phyloP scores from a whole-genome alignment of 30 jellyfish, hydroid and myxozoan genomes.

The Aurelia aurita complex sp. Pacific region DNA sequence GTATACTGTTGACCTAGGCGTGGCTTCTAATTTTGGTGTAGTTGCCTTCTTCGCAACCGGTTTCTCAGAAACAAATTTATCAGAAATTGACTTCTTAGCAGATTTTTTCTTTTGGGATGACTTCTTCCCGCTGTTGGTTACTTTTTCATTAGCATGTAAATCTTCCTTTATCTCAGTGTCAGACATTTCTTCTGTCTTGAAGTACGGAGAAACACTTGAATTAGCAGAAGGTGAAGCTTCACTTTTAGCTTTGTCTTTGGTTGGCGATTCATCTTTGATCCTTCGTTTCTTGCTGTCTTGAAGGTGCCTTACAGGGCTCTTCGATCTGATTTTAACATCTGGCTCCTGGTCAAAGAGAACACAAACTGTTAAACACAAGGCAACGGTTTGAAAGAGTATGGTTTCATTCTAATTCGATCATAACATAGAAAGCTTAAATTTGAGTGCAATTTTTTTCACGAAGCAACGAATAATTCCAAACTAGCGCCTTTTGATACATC shows the following conservation, averaged over 20 bases:
- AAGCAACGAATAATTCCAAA: too few relatives aligned
- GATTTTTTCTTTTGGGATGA: too few relatives aligned
- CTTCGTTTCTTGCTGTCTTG: background rate
- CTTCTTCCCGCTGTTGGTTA: background rate
- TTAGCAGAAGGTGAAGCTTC: background rate
- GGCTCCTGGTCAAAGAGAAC: background rate
- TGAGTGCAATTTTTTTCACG: too few relatives aligned
- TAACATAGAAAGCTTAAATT: too few relatives aligned
- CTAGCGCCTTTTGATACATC: too few relatives aligned
- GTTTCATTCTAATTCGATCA: too few relatives aligned
- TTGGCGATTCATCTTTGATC: background rate
- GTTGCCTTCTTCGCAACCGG: too few relatives aligned
- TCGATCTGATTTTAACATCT: slow-evolving; percentile 3
- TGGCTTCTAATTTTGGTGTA: too few relatives aligned
- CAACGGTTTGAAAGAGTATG: background rate
- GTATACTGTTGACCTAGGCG: too few relatives aligned
- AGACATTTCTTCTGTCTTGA: background rate
- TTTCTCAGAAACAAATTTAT: background rate
- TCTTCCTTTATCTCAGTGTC: slow-evolving; percentile 18
- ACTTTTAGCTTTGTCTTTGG: background rate
- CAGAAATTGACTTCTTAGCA: background rate
- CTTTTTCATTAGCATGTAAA: background rate
- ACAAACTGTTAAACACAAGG: background rate
- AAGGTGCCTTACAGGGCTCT: slow-evolving; percentile 18
- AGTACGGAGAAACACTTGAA: slow-evolving; percentile 1